A percentile compares a stretch with the other conserved stretches of the same genome.
These are phyloP conservation scores for Melanocharis versteri DNA, from an alignment of 2,113 vertebrate genomes.

Conservation along the genomic window DNA sequence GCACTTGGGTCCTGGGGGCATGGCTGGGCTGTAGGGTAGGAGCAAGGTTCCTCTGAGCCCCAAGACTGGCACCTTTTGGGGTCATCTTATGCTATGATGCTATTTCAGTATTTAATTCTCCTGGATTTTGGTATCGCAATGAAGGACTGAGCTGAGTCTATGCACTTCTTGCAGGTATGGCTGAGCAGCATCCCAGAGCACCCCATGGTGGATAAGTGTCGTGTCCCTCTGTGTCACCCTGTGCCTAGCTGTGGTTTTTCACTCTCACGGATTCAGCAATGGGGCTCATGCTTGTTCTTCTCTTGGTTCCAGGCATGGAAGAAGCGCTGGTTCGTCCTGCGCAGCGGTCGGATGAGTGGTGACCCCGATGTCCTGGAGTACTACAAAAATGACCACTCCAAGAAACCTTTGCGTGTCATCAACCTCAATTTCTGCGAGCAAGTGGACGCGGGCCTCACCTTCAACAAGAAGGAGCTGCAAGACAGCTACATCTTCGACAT, in stretches of 20 bases:
- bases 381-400: conserved; percentile 97
- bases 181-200: not conserved
- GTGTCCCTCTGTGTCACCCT: not conserved
- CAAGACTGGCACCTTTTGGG: not conserved
- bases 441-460: conserved; percentile 93
- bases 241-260: not conserved
- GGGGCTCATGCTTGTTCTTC: not conserved
- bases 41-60: not conserved
- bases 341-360: conserved; percentile 96
- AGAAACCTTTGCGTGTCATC: conserved; percentile 93
- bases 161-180: not conserved
- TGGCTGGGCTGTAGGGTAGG: not conserved
- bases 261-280: accelerated
- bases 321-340: conserved; percentile 96
- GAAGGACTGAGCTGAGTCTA: not conserved
- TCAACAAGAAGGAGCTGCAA: conserved; percentile 97
- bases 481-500: conserved; percentile 98
- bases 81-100: not conserved
- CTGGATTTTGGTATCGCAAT: not conserved
- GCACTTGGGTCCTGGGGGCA: not conserved
- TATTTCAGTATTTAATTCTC: not conserved
- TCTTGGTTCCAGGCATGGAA: conserved; percentile 89
- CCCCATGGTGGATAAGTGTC: accelerated
- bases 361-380: conserved; percentile 97
- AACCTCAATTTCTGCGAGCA: conserved; percentile 97